phyloP scores from a whole-genome alignment of 2,113 vertebrate species.

The Pica pica region DNA sequence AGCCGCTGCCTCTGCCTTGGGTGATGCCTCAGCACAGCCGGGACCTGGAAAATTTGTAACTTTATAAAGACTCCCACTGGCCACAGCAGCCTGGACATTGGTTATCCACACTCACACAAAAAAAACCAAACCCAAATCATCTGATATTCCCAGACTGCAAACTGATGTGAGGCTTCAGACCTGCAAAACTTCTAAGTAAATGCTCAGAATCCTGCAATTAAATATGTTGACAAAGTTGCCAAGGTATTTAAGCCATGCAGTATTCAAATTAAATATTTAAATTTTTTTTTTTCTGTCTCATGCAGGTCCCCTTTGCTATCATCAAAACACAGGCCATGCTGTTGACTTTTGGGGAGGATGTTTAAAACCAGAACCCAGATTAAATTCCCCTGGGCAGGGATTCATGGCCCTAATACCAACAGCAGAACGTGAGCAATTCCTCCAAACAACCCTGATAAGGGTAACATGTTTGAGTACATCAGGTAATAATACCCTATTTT shows the following conservation, averaged over 20 bases:
- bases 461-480: rapidly evolving
- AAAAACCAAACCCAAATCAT: too few relatives aligned
- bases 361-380: neutral
- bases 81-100: neutral
- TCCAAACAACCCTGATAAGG: neutral
- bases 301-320: neutral
- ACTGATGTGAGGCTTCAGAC: neutral
- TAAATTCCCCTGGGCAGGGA: neutral
- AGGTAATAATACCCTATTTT: neutral
- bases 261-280: neutral
- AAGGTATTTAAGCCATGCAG: neutral
- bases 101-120: neutral
- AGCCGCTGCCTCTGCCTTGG: neutral
- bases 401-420: neutral
- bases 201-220: neutral
- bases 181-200: neutral
- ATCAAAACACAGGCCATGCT: neutral
- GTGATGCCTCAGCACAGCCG: neutral
- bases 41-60: rapidly evolving
- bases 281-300: neutral
- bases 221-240: neutral
- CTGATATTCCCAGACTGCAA: neutral
- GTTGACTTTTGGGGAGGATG: constrained; percentile 9
- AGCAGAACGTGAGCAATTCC: neutral
- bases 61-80: neutral